Base-by-base conservation (phyloP, 1,140 invertebrate species). In the Bombus huntii region DNA sequence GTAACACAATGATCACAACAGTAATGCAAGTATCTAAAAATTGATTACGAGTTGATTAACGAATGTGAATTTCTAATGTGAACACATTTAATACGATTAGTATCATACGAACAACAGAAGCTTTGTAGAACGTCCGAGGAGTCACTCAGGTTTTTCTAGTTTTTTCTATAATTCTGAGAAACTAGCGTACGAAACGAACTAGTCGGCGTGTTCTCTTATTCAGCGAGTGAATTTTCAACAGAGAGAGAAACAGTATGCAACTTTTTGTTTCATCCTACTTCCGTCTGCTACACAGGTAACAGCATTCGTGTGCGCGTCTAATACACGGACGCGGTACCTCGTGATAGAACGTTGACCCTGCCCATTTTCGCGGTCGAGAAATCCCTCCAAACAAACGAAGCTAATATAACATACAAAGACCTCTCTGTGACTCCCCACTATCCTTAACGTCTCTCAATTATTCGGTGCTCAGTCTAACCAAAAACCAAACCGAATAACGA, bases 291-390 rank as follows among this genome's bases (percentile, higher is more conserved):
- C 44, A 71, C n/a, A 47, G 57, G 66, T 47, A 73, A 73, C 68
- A 57, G 57, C n/a, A 66, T 77, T 81, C 15, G 74, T 65, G 75
- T 22, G 37, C 65, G 75, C 71, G 78, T 84, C 78, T 72, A 44
- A 66, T 81, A 80, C 70, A 77, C 42, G 57, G 81, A 59, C 28
- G 18, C 47, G 39, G 57, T 71, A 59, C 44, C 31, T 90, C 82
- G 86, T 76, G 66, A 87, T 71, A 81, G 85, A 89, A 84, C 86
- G 71, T 90, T 90, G 86, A 89, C 88, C 86, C 75, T 87, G 86
- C 72, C 74, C 81, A 71, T 75, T 85, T 74, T 78, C 82, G 81
- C 71, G 57, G 65, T 39, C 53, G 68, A 81, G 74, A 80, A 78
- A 80, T 87, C 78, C 62, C 31, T 62, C 57, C 57, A 47, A 84